Percentiles rank a stretch among this genome's conserved stretches.
Evolutionary conservation across 2,113 vertebrate genomes (phyloP).

Genomic region (Gavia stellata): DNA sequence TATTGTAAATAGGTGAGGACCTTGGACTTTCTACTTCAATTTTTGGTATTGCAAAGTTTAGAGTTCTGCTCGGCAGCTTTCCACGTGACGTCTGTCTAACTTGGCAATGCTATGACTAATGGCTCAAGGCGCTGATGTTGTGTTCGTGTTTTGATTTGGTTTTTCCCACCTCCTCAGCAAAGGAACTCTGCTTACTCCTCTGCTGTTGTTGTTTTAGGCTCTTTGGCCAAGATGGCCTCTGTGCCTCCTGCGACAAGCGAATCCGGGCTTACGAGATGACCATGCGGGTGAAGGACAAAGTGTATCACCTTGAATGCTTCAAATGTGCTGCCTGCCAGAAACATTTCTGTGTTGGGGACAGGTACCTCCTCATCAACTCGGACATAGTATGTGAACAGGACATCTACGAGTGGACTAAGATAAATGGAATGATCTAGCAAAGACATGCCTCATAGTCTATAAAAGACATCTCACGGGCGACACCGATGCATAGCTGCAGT

Average conservation of each 20-base stretch:
- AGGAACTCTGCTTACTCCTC: not conserved
- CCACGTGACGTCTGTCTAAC: not conserved
- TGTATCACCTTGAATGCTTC: conserved; percentile 98
- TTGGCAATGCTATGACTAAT: not conserved
- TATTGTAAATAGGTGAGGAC: not conserved
- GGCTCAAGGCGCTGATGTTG: not conserved
- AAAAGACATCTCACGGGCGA: not conserved
- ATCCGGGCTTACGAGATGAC: conserved; percentile 99
- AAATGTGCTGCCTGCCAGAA: conserved; percentile 98
- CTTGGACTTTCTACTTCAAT: not conserved
- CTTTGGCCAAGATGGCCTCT: conserved; percentile 96
- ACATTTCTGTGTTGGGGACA: conserved; percentile 97
- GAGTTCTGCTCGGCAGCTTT: not conserved
- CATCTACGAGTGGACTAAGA: conserved; percentile 99
- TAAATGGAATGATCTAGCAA: conserved; percentile 85
- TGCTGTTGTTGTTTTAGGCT: conserved; percentile 74
- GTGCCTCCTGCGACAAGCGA: conserved; percentile 94
- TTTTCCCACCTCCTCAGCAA: not conserved
- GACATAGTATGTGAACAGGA: conserved; percentile 99
- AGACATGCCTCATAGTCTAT: not conserved
- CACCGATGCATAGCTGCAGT: not conserved
- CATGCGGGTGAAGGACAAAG: conserved; percentile 97
- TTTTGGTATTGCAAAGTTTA: not conserved
- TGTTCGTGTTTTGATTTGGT: not conserved
- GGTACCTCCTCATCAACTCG: conserved; percentile 98